These are phyloP conservation scores for Mythimna vitellina DNA, from an alignment of 2,888 invertebrate species.

Conservation along the genomic window DNA sequence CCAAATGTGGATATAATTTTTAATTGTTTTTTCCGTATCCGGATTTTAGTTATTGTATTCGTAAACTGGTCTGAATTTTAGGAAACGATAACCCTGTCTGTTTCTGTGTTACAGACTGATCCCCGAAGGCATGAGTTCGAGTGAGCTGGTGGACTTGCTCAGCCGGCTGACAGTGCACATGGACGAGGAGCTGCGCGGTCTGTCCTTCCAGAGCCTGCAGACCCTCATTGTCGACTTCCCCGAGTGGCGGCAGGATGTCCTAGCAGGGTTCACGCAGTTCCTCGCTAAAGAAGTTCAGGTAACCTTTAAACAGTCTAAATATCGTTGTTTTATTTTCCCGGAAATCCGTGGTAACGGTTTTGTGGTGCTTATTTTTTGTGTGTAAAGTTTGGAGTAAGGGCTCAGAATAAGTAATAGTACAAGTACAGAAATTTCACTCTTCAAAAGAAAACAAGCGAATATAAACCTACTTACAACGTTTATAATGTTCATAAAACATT, in stretches of 20 bases:
- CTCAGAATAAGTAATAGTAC: no score
- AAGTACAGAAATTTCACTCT: no score
- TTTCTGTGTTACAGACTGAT: slow-evolving; percentile 92
- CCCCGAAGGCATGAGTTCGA: slow-evolving; percentile 98
- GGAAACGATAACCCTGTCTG: background rate
- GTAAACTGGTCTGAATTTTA: background rate
- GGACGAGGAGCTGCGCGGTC: slow-evolving; percentile 98
- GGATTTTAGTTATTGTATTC: background rate
- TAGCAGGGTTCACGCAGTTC: slow-evolving; percentile 98
- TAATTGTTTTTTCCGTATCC: background rate
- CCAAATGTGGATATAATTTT: background rate
- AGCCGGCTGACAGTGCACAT: slow-evolving; percentile 98
- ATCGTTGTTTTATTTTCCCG: no score
- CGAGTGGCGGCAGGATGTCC: slow-evolving; percentile 99
- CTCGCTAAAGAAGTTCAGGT: slow-evolving; percentile 96
- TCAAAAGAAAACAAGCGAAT: no score
- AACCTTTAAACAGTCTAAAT: background rate
- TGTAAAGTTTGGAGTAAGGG: no score
- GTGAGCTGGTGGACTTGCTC: slow-evolving; percentile 98
- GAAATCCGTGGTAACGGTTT: no score
- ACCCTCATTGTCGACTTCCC: slow-evolving; percentile 98
- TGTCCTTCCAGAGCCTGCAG: slow-evolving; percentile 98
- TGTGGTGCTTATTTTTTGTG: no score
- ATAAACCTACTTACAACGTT: no score
- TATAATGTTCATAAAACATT: no score